phyloP scores from a whole-genome alignment of 2,113 vertebrate species.

The Cnemophilus loriae region DNA sequence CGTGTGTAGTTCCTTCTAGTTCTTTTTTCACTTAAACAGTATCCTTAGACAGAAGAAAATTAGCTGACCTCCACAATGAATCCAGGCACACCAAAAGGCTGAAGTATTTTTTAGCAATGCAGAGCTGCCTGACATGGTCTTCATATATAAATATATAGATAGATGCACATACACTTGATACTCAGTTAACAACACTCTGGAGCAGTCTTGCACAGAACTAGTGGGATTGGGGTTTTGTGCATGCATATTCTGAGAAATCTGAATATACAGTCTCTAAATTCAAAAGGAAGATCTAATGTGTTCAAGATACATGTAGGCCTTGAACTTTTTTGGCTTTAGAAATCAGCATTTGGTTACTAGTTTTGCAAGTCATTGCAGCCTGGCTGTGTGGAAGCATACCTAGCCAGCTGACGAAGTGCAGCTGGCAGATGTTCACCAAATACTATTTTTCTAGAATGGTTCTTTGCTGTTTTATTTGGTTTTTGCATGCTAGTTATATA shows the following conservation, averaged over 20 bases:
- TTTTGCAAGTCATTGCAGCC: neutral
- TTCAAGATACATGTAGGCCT: neutral
- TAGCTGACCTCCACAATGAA: neutral
- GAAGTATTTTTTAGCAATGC: neutral
- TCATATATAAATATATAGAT: too few relatives aligned
- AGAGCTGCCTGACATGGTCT: neutral
- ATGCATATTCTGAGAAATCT: neutral
- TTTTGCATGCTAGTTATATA: neutral
- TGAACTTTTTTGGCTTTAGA: neutral
- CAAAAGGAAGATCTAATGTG: neutral
- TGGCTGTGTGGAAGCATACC: neutral
- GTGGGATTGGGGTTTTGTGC: neutral
- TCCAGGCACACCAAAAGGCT: neutral
- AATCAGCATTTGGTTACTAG: neutral
- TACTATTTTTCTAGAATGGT: neutral
- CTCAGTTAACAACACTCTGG: neutral
- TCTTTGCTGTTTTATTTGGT: neutral
- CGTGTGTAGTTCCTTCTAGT: neutral
- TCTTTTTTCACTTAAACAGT: neutral
- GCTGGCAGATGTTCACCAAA: neutral
- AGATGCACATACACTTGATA: neutral
- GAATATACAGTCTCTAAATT: neutral
- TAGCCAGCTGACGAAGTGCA: neutral
- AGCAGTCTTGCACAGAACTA: neutral
- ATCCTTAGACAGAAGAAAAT: neutral